These are phyloP conservation scores for Drosophila pectinifera DNA, from an alignment of 1,140 invertebrate genomes.

Conservation along the genomic window DNA sequence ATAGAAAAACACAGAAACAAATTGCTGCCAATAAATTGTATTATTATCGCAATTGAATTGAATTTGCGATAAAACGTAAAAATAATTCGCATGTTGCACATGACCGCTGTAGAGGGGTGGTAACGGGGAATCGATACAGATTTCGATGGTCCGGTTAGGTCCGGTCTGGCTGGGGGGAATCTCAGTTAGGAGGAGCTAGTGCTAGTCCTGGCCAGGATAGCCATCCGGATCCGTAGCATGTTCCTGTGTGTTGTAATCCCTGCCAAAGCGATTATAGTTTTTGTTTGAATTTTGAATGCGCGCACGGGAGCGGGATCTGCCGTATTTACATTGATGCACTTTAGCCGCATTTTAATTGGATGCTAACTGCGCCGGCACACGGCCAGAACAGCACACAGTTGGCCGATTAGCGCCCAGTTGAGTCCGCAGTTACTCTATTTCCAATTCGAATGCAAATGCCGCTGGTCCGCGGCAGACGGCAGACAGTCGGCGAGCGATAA, in stretches of 20 bases:
- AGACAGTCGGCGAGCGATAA: constrained; percentile 33
- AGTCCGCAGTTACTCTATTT: constrained; percentile 67
- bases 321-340: constrained; percentile 58
- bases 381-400: constrained; percentile 28
- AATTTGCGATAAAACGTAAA: constrained; percentile 69
- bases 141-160: constrained; percentile 24
- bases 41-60: constrained; percentile 77
- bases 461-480: constrained; percentile 1
- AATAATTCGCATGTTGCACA: constrained; percentile 67
- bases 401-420: constrained; percentile 60
- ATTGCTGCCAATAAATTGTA: constrained; percentile 76
- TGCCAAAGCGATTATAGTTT: constrained; percentile 69
- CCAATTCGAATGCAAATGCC: constrained; percentile 66
- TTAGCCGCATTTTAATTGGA: constrained; percentile 72
- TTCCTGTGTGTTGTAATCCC: constrained; percentile 64
- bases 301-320: constrained; percentile 16
- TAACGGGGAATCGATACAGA: constrained; percentile 13
- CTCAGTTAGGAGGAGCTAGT: constrained; percentile 27
- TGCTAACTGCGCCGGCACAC: constrained; percentile 35
- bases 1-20: constrained; percentile 42
- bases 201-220: background rate
- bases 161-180: constrained; percentile 11
- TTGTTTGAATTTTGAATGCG: constrained; percentile 62
- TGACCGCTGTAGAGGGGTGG: constrained; percentile 43
- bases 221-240: constrained; percentile 19